Percentiles rank a stretch among this genome's conserved stretches.
These are phyloP conservation scores for Scrobipalpa atriplicella DNA, from an alignment of 2,888 invertebrate species.

Conservation along the genomic window DNA sequence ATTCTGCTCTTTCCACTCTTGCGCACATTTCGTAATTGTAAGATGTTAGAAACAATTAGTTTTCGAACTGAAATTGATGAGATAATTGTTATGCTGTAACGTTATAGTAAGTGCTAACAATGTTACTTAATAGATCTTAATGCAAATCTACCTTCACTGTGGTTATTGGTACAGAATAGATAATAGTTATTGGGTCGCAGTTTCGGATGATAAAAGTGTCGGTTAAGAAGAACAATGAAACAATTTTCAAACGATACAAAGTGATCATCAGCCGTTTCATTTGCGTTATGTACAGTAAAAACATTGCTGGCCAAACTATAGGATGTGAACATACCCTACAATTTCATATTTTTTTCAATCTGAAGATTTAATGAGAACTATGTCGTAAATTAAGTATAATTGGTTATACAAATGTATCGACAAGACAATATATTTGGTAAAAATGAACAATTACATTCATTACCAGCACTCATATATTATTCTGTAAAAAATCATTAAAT, in stretches of 20 bases:
- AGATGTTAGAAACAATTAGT: conserved; percentile 9
- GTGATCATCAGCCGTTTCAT: no score
- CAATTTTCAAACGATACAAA: no score
- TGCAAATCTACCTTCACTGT: background rate
- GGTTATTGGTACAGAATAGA: background rate
- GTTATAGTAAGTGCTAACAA: background rate
- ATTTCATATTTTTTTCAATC: no score
- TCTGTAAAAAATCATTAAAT: background rate
- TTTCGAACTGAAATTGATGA: background rate
- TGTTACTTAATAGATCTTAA: background rate
- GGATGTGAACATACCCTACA: no score
- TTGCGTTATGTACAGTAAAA: no score
- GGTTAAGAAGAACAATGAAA: no score
- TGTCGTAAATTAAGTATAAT: background rate
- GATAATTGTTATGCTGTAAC: conserved; percentile 8
- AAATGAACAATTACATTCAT: background rate
- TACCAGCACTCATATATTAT: conserved; percentile 1
- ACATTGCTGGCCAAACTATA: no score
- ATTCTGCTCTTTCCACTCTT: conserved; percentile 31
- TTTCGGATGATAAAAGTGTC: no score
- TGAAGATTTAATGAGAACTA: no score
- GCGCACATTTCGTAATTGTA: conserved; percentile 34
- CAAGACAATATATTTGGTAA: background rate
- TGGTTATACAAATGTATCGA: background rate
- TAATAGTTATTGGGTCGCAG: no score